Base-by-base conservation (phyloP, 92 coral and sea anemone species). In the Phenganax subtilis region DNA sequence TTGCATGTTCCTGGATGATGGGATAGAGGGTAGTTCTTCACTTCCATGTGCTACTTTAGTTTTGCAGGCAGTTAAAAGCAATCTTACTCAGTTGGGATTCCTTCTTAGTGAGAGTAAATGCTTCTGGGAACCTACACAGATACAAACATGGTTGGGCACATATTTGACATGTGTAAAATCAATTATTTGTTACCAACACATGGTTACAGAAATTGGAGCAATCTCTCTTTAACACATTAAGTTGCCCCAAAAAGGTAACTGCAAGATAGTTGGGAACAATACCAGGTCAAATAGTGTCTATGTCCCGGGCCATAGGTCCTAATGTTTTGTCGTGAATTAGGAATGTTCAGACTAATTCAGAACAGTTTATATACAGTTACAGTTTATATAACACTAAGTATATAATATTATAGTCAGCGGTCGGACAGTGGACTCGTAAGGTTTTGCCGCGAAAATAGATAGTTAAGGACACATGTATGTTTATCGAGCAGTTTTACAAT, bases 251-350 rank as follows among this genome's bases (percentile, higher is more conserved):
- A 54, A 83, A 16, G 51, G 87, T 87, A 52, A 29, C 84, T 37
- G 85, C 88, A 51, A 76, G 69, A 72, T 81, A 81, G 64, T 9
- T 83, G 57, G 90, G 87, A 8, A 67, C 75, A 70, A 84, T 87
- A 44, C 83, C 82, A 53, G 89, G 89, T 57, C 84, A 84, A 81
- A 60, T 87, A 1, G 80, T 87, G 65, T 87, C 89, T 53, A 87
- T 70, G 89, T 76, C 89, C 8, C 53, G 75, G 52, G 86, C 84
- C 64, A 76, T 72, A 11, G 88, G 80, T 16, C 67, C 80, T 31
- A 62, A 51, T 12, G 84, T 83, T 47, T 86, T n/a, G n/a, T n/a
- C n/a, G n/a, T n/a, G n/a, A n/a, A n/a, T n/a, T n/a, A n/a, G n/a
- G n/a, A n/a, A n/a, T 20, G 25, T 20, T 20, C 25, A 20, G 25